These are phyloP conservation scores for Micronycteris hirsuta DNA, from an alignment of 2,113 vertebrate species.

Conservation along the genomic window DNA sequence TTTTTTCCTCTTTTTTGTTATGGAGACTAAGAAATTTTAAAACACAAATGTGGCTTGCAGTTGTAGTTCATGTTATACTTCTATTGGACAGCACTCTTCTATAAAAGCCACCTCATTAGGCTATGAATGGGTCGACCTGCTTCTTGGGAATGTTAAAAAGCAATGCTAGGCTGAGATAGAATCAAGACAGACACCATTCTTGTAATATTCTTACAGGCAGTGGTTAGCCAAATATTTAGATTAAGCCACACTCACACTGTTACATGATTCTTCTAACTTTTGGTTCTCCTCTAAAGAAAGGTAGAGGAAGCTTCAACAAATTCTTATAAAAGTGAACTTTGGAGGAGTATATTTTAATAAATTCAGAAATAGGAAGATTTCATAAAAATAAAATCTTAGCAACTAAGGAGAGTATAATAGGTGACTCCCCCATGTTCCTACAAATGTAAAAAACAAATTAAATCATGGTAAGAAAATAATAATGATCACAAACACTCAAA, in stretches of 20 bases:
- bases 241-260: background rate
- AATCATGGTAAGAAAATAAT: background rate
- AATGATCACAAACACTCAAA: background rate
- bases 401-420: background rate
- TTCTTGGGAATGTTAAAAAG: background rate
- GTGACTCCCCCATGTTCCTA: background rate
- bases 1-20: background rate
- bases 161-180: background rate
- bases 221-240: background rate
- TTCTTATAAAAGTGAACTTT: background rate
- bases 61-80: background rate
- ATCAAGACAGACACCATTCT: background rate
- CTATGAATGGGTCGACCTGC: background rate
- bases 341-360: background rate
- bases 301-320: background rate
- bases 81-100: background rate
- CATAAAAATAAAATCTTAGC: constrained; percentile 6
- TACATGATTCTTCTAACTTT: background rate
- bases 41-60: background rate
- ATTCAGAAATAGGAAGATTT: background rate
- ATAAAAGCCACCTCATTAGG: background rate
- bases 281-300: background rate
- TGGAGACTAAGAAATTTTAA: background rate
- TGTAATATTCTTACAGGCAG: background rate
- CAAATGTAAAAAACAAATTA: constrained; percentile 6